Evolutionary conservation across 1,140 invertebrate species (phyloP), one percentile per base, ranked within the genome.

Genomic region (Aphaenogaster ashmeadi): DNA sequence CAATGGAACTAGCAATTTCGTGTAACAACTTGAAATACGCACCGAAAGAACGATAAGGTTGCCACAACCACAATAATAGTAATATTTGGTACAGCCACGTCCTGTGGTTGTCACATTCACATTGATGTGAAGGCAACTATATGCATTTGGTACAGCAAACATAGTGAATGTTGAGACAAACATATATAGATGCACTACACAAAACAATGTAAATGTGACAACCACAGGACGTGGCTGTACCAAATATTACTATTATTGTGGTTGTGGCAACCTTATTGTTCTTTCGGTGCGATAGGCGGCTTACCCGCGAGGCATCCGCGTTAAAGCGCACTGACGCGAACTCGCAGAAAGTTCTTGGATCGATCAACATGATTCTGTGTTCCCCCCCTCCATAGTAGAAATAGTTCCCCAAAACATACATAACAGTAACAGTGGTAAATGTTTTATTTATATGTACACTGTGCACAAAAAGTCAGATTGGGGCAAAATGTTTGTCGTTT

Each of bases 1-100:
- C 62, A 75, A 74, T 84, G 81, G 27, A 64, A 77, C 66, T 81
- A 81, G 79, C 66, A 71, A 81, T 81, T 81, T 81, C 5, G 38
- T 72, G 21, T 44, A 77, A 85, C 72, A 41, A 75, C 50, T 66
- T 60, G 81, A 84, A 60, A 72, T 58, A 36, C 67, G n/a, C n/a
- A n/a, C n/a, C n/a, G n/a, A n/a, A n/a, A n/a, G n/a, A n/a, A n/a
- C n/a, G n/a, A n/a, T n/a, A n/a, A n/a, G n/a, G n/a, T n/a, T n/a
- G n/a, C n/a, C n/a, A n/a, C n/a, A n/a, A n/a, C n/a, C n/a, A n/a
- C n/a, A n/a, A n/a, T n/a, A n/a, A n/a, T n/a, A n/a, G n/a, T n/a
- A n/a, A n/a, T n/a, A n/a, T n/a, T n/a, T n/a, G n/a, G n/a, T n/a
- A n/a, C n/a, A n/a, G n/a, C n/a, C n/a, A n/a, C n/a, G n/a, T n/a